Conservation (phyloP, 2,797 vertebrate genomes). For the Adelosebastes latens region DNA sequence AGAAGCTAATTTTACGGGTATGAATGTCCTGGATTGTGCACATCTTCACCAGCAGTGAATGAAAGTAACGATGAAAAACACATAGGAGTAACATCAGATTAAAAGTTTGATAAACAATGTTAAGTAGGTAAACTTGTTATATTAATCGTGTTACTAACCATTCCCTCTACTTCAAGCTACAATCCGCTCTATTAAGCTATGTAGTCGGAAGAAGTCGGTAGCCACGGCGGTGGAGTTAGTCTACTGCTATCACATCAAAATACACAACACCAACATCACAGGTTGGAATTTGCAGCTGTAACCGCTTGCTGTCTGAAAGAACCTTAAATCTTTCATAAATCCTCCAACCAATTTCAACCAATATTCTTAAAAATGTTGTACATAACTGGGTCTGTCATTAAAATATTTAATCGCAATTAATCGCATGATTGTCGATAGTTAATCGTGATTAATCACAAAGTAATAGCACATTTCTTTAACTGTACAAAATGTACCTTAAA, state of each 20-base stretch:
- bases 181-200: not conserved
- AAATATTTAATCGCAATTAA: no score
- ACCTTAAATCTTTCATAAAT: not conserved
- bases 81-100: not conserved
- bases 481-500: no score
- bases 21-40: not conserved
- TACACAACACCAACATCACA: not conserved
- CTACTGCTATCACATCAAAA: not conserved
- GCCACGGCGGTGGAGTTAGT: not conserved
- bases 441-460: no score
- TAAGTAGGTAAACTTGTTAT: no score
- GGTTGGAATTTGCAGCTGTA: not conserved
- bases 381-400: no score
- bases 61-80: not conserved
- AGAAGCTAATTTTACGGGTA: not conserved
- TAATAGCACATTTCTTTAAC: no score
- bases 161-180: not conserved
- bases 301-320: not conserved
- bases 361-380: no score
- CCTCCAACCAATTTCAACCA: not conserved
- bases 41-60: not conserved
- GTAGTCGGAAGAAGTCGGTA: not conserved
- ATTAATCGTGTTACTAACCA: not conserved
- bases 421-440: no score
- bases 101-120: not conserved